These are phyloP conservation scores for Diphyllodes magnificus DNA, from an alignment of 2,113 vertebrate genomes.

Conservation along the genomic window DNA sequence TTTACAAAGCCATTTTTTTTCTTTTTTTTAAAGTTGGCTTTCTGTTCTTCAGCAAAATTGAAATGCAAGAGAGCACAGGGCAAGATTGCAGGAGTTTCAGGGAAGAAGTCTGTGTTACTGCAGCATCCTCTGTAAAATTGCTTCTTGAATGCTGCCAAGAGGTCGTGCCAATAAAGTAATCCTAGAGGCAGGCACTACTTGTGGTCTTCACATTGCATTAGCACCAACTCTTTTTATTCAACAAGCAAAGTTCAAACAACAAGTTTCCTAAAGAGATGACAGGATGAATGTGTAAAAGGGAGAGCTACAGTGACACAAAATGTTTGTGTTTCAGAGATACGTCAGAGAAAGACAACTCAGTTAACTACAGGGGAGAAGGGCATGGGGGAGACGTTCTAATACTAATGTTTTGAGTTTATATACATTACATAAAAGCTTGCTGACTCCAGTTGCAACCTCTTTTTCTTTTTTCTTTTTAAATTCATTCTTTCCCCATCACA, in stretches of 20 bases:
- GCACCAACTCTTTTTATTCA: neutral
- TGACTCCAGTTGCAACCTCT: neutral
- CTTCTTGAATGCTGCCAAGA: neutral
- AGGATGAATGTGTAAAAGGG: neutral
- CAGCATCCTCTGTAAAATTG: neutral
- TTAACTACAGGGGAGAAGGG: neutral
- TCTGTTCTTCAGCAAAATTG: neutral
- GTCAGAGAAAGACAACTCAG: neutral
- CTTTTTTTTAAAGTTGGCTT: neutral
- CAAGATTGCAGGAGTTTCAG: neutral
- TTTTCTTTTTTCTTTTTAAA: neutral
- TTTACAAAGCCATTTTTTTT: neutral
- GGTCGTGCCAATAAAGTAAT: neutral
- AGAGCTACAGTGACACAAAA: neutral
- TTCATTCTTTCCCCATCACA: neutral
- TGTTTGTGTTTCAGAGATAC: neutral
- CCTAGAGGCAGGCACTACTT: neutral
- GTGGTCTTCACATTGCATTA: neutral
- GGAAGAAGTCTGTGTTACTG: neutral
- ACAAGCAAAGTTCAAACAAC: neutral
- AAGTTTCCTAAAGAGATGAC: neutral
- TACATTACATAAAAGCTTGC: neutral
- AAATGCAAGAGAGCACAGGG: neutral
- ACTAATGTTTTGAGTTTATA: neutral
- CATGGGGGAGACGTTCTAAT: neutral